Evolutionary conservation across 2,797 vertebrate species (phyloP).

Genomic region (Cottoperca gobio): DNA sequence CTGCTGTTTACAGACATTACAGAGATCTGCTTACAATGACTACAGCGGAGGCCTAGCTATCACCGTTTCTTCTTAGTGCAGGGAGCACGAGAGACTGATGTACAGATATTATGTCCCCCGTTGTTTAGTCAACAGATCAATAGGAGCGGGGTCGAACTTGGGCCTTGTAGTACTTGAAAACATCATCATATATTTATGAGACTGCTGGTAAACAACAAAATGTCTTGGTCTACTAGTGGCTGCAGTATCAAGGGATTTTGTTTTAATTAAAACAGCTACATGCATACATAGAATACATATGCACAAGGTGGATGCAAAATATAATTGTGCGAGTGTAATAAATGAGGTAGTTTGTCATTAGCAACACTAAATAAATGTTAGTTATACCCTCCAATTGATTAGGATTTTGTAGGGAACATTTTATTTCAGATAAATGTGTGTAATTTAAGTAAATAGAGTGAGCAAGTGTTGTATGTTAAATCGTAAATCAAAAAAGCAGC

Average conservation of each 20-base stretch:
- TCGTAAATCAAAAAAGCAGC: neutral
- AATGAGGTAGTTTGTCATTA: neutral
- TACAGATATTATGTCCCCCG: conserved; percentile 39
- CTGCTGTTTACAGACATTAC: conserved; percentile 20
- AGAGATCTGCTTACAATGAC: conserved; percentile 6
- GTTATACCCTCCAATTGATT: neutral
- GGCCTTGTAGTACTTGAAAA: conserved; percentile 55
- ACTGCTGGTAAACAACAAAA: conserved; percentile 26
- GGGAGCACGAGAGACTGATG: conserved; percentile 29
- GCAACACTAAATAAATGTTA: neutral
- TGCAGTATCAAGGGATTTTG: neutral
- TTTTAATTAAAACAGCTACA: neutral
- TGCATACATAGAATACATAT: neutral
- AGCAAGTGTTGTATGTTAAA: neutral
- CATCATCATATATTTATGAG: conserved; percentile 70
- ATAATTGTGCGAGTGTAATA: neutral
- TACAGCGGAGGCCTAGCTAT: conserved; percentile 28
- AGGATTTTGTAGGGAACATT: neutral
- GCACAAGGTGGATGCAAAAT: neutral
- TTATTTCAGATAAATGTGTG: neutral
- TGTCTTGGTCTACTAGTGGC: neutral
- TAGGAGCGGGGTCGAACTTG: conserved; percentile 48
- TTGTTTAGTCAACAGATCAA: conserved; percentile 71
- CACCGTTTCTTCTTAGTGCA: conserved; percentile 36
- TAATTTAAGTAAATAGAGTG: neutral